Conservation (phyloP, 2,113 vertebrate species). For the Corythornis vintsioides region DNA sequence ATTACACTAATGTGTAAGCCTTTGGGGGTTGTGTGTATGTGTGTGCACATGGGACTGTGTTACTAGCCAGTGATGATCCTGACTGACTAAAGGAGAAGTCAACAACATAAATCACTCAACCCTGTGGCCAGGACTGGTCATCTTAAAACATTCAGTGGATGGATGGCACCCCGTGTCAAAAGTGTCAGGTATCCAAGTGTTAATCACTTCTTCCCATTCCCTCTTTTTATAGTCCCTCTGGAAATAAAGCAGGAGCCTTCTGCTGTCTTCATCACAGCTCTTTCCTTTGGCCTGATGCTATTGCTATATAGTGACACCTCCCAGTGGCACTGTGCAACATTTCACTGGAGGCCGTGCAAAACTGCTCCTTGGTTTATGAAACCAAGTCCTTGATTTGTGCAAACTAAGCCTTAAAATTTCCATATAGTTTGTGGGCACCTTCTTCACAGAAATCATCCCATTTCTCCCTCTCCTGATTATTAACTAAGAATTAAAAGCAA, state of each 20-base stretch:
- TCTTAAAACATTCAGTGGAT: not conserved
- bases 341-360: slow-evolving; percentile 29
- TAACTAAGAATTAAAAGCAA: not conserved
- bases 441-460: not conserved
- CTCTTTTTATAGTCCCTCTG: not conserved
- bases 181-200: not conserved
- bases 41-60: not conserved
- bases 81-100: not conserved
- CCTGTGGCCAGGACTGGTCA: not conserved
- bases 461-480: not conserved
- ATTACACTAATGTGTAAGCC: not conserved
- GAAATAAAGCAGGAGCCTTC: not conserved
- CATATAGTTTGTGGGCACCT: not conserved
- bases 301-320: slow-evolving; percentile 54
- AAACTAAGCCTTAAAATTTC: not conserved
- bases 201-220: not conserved
- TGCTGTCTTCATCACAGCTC: not conserved
- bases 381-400: not conserved
- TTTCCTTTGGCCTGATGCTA: not conserved
- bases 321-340: slow-evolving; percentile 52
- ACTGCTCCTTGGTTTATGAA: not conserved
- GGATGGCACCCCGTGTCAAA: not conserved
- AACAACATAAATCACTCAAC: not conserved
- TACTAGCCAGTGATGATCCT: not conserved
- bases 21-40: not conserved